These are phyloP conservation scores for Kradibia gibbosae DNA, from an alignment of 1,140 invertebrate species.

Conservation along the genomic window DNA sequence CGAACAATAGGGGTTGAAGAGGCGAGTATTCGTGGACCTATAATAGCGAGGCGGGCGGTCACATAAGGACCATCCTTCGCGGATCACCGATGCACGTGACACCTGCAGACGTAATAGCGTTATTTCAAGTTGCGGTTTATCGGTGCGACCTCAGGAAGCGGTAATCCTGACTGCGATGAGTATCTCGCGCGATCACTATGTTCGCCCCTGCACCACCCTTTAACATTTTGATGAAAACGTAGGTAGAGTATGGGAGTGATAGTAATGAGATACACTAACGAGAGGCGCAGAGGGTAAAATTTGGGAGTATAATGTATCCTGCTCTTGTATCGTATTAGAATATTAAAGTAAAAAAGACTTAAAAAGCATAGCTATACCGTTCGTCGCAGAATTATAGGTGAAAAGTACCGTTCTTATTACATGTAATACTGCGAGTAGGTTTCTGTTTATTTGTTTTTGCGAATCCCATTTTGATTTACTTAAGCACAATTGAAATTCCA, in stretches of 20 bases:
- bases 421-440: neutral
- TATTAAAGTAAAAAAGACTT: too few relatives aligned
- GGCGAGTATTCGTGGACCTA: constrained; percentile 19
- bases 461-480: neutral
- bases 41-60: neutral
- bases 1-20: constrained; percentile 36
- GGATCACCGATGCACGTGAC: neutral
- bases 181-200: neutral
- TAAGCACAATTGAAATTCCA: neutral
- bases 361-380: too few relatives aligned
- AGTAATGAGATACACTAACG: neutral
- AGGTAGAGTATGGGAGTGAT: too few relatives aligned
- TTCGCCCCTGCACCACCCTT: too few relatives aligned
- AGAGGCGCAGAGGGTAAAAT: neutral
- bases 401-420: neutral
- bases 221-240: too few relatives aligned
- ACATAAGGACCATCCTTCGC: neutral
- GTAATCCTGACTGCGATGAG: too few relatives aligned
- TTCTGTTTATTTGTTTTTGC: neutral
- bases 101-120: constrained; percentile 24
- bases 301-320: too few relatives aligned
- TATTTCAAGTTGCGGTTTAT: neutral
- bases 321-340: too few relatives aligned
- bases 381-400: too few relatives aligned
- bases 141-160: too few relatives aligned